phyloP scores from a whole-genome alignment of 2,797 vertebrate species.

The Nyctalus aviator region DNA sequence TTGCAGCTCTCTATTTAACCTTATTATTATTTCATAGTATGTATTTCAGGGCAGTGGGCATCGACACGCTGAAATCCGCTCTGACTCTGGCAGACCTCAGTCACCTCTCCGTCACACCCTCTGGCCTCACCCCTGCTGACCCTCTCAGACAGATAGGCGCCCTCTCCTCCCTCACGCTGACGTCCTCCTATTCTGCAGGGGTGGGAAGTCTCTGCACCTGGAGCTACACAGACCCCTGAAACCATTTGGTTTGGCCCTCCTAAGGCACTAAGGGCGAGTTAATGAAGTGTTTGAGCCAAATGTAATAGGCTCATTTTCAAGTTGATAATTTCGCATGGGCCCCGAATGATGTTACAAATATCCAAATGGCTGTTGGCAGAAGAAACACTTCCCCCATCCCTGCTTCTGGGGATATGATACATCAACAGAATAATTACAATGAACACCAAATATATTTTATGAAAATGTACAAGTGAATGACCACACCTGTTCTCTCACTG shows the following conservation, averaged over 20 bases:
- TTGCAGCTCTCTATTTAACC: background rate
- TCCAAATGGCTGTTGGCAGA: no score
- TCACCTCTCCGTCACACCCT: background rate
- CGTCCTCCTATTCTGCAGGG: background rate
- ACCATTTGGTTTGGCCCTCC: no score
- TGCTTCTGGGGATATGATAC: no score
- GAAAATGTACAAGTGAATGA: background rate
- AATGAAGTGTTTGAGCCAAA: no score
- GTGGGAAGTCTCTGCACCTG: no score
- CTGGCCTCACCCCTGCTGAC: background rate
- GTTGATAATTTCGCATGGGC: no score
- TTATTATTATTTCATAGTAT: background rate
- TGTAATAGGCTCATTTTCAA: no score
- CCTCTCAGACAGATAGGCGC: no score
- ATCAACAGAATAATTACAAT: background rate
- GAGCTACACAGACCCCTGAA: no score
- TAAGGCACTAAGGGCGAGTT: no score
- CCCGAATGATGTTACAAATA: no score
- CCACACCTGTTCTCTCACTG: background rate
- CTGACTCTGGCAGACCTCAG: background rate
- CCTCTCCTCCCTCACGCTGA: background rate
- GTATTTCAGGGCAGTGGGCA: background rate
- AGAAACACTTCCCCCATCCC: no score
- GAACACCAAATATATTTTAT: background rate
- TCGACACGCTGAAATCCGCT: background rate